Evolutionary conservation across 2,797 vertebrate species (phyloP).

Genomic region (Girardinus metallicus): DNA sequence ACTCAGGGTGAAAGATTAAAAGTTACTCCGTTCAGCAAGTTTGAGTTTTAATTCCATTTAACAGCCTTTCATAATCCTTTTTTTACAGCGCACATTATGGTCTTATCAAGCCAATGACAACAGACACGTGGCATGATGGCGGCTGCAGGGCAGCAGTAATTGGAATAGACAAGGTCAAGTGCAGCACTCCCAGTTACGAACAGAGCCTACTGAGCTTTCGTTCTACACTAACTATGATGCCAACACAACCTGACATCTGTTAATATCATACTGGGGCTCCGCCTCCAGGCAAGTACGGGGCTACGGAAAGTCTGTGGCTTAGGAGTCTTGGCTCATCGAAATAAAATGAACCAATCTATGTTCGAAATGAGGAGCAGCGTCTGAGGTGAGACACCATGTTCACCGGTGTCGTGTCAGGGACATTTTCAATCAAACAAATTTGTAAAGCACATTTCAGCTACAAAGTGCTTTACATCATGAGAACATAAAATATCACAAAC

Average conservation of each 20-base stretch:
- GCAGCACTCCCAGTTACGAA: slow-evolving; percentile 50
- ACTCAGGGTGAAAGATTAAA: neutral
- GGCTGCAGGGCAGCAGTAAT: slow-evolving; percentile 58
- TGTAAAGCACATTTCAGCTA: too few relatives aligned
- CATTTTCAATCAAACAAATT: neutral
- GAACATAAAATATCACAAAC: too few relatives aligned
- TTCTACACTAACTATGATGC: slow-evolving; percentile 59
- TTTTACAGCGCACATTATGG: slow-evolving; percentile 20
- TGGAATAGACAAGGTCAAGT: slow-evolving; percentile 72
- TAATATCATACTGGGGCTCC: slow-evolving; percentile 45
- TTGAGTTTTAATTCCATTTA: neutral
- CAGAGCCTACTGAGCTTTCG: slow-evolving; percentile 46
- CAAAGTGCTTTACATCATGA: too few relatives aligned
- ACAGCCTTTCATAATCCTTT: slow-evolving; percentile 13
- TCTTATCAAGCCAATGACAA: slow-evolving; percentile 34
- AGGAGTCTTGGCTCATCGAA: slow-evolving; percentile 14
- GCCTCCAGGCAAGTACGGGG: slow-evolving; percentile 27
- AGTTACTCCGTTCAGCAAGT: neutral
- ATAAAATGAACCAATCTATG: slow-evolving; percentile 8
- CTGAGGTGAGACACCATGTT: slow-evolving; percentile 57
- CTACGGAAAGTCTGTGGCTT: neutral
- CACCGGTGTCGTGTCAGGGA: slow-evolving; percentile 25
- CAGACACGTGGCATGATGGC: slow-evolving; percentile 33
- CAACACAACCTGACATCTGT: slow-evolving; percentile 61
- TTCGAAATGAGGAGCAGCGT: slow-evolving; percentile 31